Base-by-base conservation (phyloP, 2,797 vertebrate species). In the Hypotaenidia philippensis region DNA sequence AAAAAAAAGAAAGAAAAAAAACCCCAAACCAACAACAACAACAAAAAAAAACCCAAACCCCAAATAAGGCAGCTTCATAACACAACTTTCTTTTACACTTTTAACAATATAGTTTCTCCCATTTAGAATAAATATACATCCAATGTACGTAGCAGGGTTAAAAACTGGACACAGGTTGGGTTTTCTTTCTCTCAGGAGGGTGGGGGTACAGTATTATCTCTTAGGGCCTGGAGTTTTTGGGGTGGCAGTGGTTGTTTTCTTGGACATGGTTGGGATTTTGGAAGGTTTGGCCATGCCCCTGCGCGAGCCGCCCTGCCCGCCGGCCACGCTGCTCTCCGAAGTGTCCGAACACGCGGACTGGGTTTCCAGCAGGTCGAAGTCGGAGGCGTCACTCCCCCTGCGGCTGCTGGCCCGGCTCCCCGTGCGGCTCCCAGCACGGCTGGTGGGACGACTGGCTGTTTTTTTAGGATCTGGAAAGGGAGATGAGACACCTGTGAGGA, bases 251-350 rank as follows among this genome's bases (percentile, higher is more conserved):
- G 97, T 82, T 4, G 97, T 68, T 96, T 99, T 99, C 98, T 99
- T 99, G 79, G 99, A 99, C 97, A 99, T 99, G 94, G 99, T 99
- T 52, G 99, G 99, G 96, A 99, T 99, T 97, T 99, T 99, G 95
- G 99, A 99, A 86, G 99, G 99, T 22, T 98, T 98, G 81, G 98
- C 98, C 44, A 96, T 52, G 13, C 96, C 97, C 9, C 98, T 97
- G 13, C 99, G 98, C 1, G 99, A 98, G 50, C 97, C 94, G 69
- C 98, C 87, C 49, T 98, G 98, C 59, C 97, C 98, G 4, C 99
- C 98, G 3, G 98, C 97, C 10, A 79, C 89, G 4, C 99, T 99
- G 55, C 99, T 99, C 97, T 99, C 99, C 1, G 99, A 99, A 53
- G 99, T 98, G 96, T 99, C 99, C 1, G 99, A 99, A 95, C 99